Percentiles rank a stretch among this genome's conserved stretches.
phyloP scores from a whole-genome alignment of 2,113 vertebrate species.

The Carettochelys insculpta region DNA sequence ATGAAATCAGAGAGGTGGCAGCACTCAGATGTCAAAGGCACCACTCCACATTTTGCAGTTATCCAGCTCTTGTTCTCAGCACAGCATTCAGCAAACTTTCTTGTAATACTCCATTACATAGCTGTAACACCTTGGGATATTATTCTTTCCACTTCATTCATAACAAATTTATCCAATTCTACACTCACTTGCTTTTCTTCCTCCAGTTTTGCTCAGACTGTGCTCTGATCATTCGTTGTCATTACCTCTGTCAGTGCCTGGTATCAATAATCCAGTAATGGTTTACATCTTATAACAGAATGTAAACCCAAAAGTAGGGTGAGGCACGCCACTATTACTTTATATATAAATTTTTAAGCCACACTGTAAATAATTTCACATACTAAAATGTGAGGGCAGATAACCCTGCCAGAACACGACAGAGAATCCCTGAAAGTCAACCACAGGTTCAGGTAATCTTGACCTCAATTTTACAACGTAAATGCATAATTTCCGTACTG shows the following conservation, averaged over 20 bases:
- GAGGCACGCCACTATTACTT: neutral
- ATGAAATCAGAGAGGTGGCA: accelerated
- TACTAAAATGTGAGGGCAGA: slow-evolving; percentile 31
- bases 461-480: slow-evolving; percentile 55
- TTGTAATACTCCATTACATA: neutral
- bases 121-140: neutral
- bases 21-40: accelerated
- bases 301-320: neutral
- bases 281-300: accelerated
- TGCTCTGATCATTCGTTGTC: neutral
- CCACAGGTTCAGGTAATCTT: slow-evolving; percentile 65
- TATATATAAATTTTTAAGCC: neutral
- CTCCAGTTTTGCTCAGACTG: neutral
- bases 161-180: neutral
- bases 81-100: neutral
- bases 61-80: neutral
- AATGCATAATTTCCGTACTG: slow-evolving; percentile 69
- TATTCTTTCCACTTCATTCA: neutral
- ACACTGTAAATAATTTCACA: slow-evolving; percentile 25
- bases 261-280: accelerated
- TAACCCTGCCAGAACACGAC: slow-evolving; percentile 60
- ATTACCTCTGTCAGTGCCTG: accelerated
- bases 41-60: neutral
- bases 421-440: slow-evolving; percentile 56
- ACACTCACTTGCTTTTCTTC: neutral